Evolutionary conservation across 1,140 invertebrate species (phyloP).

Genomic region (Thalassaphorura encarpata): DNA sequence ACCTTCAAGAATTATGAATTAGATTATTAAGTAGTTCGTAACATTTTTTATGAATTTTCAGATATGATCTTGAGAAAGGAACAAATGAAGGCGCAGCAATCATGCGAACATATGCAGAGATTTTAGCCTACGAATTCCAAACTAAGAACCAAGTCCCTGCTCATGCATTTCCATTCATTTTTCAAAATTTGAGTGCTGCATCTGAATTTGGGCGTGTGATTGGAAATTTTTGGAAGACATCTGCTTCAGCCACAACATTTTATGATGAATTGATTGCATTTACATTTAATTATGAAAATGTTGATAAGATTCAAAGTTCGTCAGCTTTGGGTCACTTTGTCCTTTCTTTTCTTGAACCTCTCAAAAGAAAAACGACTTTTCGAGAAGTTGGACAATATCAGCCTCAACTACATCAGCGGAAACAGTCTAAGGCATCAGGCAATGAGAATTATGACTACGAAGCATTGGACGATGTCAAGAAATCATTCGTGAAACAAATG

Average conservation of each 20-base stretch:
- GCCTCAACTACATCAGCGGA: too few species aligned
- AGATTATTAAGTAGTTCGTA: too few species aligned
- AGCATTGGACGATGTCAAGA: neutral
- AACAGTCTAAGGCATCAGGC: too few species aligned
- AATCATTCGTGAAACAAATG: neutral
- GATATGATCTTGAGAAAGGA: conserved; percentile 6
- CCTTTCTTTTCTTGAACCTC: neutral
- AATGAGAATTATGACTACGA: neutral
- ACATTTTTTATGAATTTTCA: too few species aligned
- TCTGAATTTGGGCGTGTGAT: neutral
- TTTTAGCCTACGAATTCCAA: conserved; percentile 10
- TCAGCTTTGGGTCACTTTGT: neutral
- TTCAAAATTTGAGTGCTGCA: neutral
- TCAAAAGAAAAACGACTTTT: too few species aligned
- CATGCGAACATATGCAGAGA: conserved; percentile 14
- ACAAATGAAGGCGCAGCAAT: conserved; percentile 10
- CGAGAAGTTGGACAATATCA: too few species aligned
- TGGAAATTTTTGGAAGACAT: too few species aligned
- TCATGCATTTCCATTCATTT: neutral
- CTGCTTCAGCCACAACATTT: too few species aligned
- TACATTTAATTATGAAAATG: too few species aligned
- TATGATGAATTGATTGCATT: too few species aligned
- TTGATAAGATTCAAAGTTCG: too few species aligned
- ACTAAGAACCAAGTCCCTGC: neutral
- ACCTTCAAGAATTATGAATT: too few species aligned